A percentile compares a stretch with the other conserved stretches of the same genome.
These are phyloP conservation scores for Pecten maximus DNA, from an alignment of 2,888 invertebrate genomes.

Conservation along the genomic window DNA sequence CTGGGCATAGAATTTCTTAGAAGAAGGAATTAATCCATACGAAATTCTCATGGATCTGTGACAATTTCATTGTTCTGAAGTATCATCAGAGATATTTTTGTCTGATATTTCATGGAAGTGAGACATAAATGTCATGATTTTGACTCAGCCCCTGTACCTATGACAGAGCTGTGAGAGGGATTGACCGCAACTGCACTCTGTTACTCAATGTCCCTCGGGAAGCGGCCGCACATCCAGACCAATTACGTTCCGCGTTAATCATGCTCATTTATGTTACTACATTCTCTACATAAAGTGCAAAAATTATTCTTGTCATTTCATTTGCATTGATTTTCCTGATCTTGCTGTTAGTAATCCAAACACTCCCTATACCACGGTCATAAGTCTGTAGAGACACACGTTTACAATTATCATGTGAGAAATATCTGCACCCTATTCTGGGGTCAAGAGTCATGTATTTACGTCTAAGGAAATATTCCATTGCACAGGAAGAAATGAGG, in stretches of 20 bases:
- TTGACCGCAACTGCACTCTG: neutral
- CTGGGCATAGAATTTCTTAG: neutral
- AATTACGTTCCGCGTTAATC: neutral
- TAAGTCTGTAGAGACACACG: neutral
- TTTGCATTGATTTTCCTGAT: neutral
- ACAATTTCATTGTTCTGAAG: neutral
- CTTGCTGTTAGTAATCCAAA: neutral
- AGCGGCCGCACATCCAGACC: neutral
- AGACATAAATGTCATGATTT: conserved; percentile 9
- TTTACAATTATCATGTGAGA: neutral
- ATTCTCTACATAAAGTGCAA: neutral
- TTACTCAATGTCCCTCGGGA: neutral
- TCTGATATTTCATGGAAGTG: neutral
- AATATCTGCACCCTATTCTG: neutral
- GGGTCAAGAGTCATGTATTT: neutral
- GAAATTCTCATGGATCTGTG: neutral
- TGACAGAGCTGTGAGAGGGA: neutral
- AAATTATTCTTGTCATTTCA: conserved; percentile 14
- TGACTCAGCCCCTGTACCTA: neutral
- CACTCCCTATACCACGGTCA: neutral
- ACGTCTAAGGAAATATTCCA: neutral
- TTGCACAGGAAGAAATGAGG: neutral
- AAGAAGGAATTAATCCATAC: neutral
- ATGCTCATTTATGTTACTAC: conserved; percentile 17
- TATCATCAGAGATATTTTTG: neutral